These are phyloP conservation scores for Lasioglossum lativentre DNA, from an alignment of 2,888 invertebrate species.

Conservation along the genomic window DNA sequence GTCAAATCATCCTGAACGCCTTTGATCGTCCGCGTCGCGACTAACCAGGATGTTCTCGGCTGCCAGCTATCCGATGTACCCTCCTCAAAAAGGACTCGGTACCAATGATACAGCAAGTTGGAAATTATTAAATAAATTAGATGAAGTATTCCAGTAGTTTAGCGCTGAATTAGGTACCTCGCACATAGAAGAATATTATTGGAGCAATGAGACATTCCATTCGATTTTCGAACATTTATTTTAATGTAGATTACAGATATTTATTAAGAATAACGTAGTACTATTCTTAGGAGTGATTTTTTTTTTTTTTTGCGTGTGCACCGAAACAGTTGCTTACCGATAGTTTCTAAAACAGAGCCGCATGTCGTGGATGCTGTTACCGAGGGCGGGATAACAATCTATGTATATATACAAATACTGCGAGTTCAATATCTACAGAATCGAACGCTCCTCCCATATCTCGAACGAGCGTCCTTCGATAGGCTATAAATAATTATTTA, in stretches of 20 bases:
- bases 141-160: too few relatives aligned
- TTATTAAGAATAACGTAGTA: conserved; percentile 66
- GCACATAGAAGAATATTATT: too few relatives aligned
- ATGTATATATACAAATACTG: conserved; percentile 63
- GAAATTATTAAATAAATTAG: too few relatives aligned
- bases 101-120: background rate
- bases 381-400: conserved; percentile 42
- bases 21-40: background rate
- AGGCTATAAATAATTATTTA: conserved; percentile 19
- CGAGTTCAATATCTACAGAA: conserved; percentile 67
- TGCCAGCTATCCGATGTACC: too few relatives aligned
- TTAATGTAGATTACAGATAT: conserved; percentile 65
- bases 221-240: conserved; percentile 66
- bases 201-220: background rate
- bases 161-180: too few relatives aligned
- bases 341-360: conserved; percentile 24
- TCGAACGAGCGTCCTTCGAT: conserved; percentile 4
- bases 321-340: conserved; percentile 49
- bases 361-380: conserved; percentile 22
- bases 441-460: conserved; percentile 23
- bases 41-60: background rate
- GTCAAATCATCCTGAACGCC: background rate
- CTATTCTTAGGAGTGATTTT: conserved; percentile 51
- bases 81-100: background rate
- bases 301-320: conserved; percentile 36